These are phyloP conservation scores for Parasteatoda lunata DNA, from an alignment of 2,888 invertebrate species.

Conservation along the genomic window DNA sequence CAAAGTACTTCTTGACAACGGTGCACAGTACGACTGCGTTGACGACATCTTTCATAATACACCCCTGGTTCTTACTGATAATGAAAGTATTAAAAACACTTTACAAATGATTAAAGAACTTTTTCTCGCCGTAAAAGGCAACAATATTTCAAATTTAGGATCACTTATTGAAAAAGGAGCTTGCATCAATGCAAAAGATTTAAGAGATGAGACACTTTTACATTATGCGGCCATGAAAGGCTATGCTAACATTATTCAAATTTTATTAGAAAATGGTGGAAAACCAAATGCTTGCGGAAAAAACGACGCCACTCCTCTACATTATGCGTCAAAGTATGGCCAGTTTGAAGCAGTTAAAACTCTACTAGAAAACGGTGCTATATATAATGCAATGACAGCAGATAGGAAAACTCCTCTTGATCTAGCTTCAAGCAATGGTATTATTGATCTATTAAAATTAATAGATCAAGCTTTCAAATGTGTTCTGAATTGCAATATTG, in stretches of 20 bases:
- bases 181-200: slow-evolving; percentile 24
- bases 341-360: neutral
- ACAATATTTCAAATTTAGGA: slow-evolving; percentile 5
- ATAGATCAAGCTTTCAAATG: slow-evolving; percentile 26
- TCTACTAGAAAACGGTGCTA: slow-evolving; percentile 22
- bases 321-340: slow-evolving; percentile 42
- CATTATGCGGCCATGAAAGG: slow-evolving; percentile 55
- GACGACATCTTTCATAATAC: neutral
- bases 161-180: slow-evolving; percentile 20
- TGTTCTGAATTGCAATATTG: slow-evolving; percentile 13
- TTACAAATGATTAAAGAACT: slow-evolving; percentile 20
- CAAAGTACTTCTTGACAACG: slow-evolving; percentile 26
- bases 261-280: slow-evolving; percentile 25
- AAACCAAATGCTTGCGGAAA: slow-evolving; percentile 41
- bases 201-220: slow-evolving; percentile 7
- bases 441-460: slow-evolving; percentile 6
- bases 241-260: slow-evolving; percentile 8
- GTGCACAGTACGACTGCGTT: slow-evolving; percentile 3
- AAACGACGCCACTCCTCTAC: slow-evolving; percentile 29
- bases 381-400: slow-evolving; percentile 7
- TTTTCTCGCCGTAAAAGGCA: slow-evolving; percentile 27
- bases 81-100: neutral
- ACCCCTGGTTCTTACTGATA: neutral
- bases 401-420: slow-evolving; percentile 12
- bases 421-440: neutral